Evolutionary conservation across 2,888 invertebrate genomes (phyloP).

Genomic region (Coelinius sp.): DNA sequence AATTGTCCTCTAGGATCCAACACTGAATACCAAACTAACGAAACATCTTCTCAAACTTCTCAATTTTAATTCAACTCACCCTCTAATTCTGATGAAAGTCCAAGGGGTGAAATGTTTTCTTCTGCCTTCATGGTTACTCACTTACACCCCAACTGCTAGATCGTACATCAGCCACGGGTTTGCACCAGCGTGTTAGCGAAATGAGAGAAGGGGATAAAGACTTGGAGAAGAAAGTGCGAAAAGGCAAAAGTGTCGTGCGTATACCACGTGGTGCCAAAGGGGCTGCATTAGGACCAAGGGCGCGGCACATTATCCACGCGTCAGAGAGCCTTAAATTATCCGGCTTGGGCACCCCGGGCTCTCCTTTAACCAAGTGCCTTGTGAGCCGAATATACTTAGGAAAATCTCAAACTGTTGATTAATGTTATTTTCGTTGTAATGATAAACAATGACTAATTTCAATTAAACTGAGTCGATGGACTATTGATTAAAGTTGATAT

Average conservation of each 20-base stretch:
- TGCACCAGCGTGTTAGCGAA: constrained; percentile 40
- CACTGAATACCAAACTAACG: not conserved
- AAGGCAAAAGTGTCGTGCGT: constrained; percentile 53
- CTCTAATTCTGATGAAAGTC: not conserved
- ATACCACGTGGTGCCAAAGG: constrained; percentile 63
- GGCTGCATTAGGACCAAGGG: constrained; percentile 68
- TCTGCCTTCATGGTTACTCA: not conserved
- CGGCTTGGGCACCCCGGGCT: constrained; percentile 53
- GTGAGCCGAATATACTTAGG: not conserved
- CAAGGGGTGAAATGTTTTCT: not conserved
- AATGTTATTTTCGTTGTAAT: constrained; percentile 3
- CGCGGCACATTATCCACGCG: constrained; percentile 67
- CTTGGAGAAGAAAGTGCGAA: constrained; percentile 43
- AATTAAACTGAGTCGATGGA: too few relatives aligned
- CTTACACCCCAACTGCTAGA: constrained; percentile 16
- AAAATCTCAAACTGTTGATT: not conserved
- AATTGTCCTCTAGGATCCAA: not conserved
- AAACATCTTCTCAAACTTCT: not conserved
- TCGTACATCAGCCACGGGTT: constrained; percentile 20
- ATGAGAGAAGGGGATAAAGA: constrained; percentile 47
- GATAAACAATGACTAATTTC: not conserved
- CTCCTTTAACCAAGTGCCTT: not conserved
- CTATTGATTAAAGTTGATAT: too few relatives aligned
- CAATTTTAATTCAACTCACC: constrained; percentile 2
- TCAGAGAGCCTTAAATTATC: constrained; percentile 69